Percentiles rank a stretch among this genome's conserved stretches.
phyloP scores from a whole-genome alignment of 2,797 vertebrate species.

The Menidia menidia region DNA sequence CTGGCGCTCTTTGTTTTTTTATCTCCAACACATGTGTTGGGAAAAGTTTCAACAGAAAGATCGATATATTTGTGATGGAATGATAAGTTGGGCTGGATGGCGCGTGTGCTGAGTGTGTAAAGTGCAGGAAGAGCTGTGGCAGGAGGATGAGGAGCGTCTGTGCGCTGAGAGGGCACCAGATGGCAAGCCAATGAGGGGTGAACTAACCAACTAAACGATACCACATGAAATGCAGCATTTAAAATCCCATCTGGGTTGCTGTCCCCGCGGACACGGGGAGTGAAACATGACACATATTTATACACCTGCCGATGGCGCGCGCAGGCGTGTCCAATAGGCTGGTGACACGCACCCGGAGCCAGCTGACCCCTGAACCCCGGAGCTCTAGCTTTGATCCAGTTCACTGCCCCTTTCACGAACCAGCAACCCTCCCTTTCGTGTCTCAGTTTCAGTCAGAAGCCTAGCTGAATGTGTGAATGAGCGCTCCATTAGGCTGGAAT shows the following conservation, averaged over 20 bases:
- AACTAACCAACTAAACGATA: conserved; percentile 90
- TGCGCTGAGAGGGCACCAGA: conserved; percentile 87
- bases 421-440: conserved; percentile 20
- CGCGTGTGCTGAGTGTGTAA: conserved; percentile 35
- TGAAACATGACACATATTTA: conserved; percentile 84
- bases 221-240: conserved; percentile 89
- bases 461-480: conserved; percentile 26
- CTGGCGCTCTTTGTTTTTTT: conserved; percentile 33
- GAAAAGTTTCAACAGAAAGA: neutral
- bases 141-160: conserved; percentile 51
- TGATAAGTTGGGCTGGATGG: conserved; percentile 11
- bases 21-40: neutral
- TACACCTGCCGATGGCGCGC: conserved; percentile 80
- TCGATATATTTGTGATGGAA: too few relatives aligned
- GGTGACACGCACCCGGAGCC: conserved; percentile 70
- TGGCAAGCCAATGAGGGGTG: conserved; percentile 93
- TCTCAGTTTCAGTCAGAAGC: conserved; percentile 35
- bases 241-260: conserved; percentile 88
- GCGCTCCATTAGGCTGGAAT: conserved; percentile 67
- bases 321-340: conserved; percentile 75
- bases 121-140: conserved; percentile 53
- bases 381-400: conserved; percentile 54
- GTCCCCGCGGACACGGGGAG: conserved; percentile 77
- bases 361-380: conserved; percentile 74
- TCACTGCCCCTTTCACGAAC: conserved; percentile 32